Evolutionary conservation across 2,888 invertebrate genomes (phyloP), one percentile per base, ranked within the genome.

Genomic region (Andrena marginata): DNA sequence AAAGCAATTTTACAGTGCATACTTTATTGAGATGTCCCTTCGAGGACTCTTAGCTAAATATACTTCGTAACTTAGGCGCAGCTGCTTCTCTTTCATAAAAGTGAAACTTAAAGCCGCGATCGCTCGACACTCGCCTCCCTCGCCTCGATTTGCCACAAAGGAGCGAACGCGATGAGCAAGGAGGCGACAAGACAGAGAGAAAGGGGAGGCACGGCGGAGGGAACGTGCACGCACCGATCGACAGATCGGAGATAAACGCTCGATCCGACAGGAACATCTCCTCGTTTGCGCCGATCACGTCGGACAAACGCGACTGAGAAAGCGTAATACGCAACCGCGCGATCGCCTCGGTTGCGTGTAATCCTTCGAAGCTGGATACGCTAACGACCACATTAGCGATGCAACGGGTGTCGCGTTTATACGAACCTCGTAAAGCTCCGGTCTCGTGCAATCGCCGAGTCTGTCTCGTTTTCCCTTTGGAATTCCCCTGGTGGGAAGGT

Each of bases 251-350:
- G 90, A 90, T 90, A 90, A 90, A 89, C 86, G 86, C 78, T 84
- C 82, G 81, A 87, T 80, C 88, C 82, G 87, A 89, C 90, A 89
- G 90, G 85, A 90, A 90, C 87, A 89, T 90, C 90, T 90, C 85
- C 90, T 92, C 91, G 92, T 92, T 92, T 89, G 92, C 89, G 91
- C 90, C 91, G 91, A 92, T 91, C 91, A 91, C 87, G 91, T 90
- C 88, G 88, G 82, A 90, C 87, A 88, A 90, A 89, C 90, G 86
- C 87, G 87, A 86, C 83, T 88, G 87, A 75, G 82, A 70, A 69
- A 85, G 73, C 87, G 87, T 85, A 85, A 82, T 85, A 85, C 88
- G 78, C 88, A 86, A 88, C 85, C 54, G 85, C 80, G 74, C 70
- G 79, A 62, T 35, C 56, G 60, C 51, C 26, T 48, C 54, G 74